Conservation (phyloP, 1,140 invertebrate species). For the Thrips palmi region DNA sequence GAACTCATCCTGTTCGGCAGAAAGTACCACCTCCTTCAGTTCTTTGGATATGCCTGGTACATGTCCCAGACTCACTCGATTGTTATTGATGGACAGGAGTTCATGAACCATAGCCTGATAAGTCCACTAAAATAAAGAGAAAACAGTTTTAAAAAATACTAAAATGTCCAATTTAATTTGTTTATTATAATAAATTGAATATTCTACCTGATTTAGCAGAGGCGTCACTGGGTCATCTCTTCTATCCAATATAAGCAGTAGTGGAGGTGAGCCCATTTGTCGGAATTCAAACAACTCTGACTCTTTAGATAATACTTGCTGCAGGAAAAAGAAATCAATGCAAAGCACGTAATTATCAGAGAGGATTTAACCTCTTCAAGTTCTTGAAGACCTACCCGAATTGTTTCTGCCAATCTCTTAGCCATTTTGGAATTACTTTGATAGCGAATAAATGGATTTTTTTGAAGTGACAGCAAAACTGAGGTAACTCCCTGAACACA, state of each 20-base stretch:
- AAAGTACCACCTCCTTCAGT: constrained; percentile 80
- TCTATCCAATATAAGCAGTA: constrained; percentile 77
- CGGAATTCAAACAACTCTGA: constrained; percentile 71
- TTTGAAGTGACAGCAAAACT: constrained; percentile 79
- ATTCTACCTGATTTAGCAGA: constrained; percentile 64
- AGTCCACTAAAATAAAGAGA: constrained; percentile 75
- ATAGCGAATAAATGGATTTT: constrained; percentile 79
- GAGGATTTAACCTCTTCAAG: neutral
- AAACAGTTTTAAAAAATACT: too few relatives aligned
- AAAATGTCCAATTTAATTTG: constrained; percentile 7
- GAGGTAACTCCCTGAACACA: constrained; percentile 71
- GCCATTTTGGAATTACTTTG: constrained; percentile 76
- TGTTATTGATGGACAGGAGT: constrained; percentile 84
- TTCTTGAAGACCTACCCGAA: constrained; percentile 28
- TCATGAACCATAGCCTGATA: constrained; percentile 99
- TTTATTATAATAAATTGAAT: constrained; percentile 4
- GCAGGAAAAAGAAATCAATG: constrained; percentile 13
- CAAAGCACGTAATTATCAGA: neutral
- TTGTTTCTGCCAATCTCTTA: constrained; percentile 65
- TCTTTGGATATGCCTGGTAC: constrained; percentile 74
- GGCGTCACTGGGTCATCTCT: constrained; percentile 91
- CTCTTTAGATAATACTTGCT: constrained; percentile 72
- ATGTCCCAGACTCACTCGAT: constrained; percentile 75
- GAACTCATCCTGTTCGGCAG: constrained; percentile 93
- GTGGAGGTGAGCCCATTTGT: constrained; percentile 44